Percentiles rank a stretch among this genome's conserved stretches.
These are phyloP conservation scores for Myrmophylax atrothorax DNA, from an alignment of 2,113 vertebrate species.

Conservation along the genomic window DNA sequence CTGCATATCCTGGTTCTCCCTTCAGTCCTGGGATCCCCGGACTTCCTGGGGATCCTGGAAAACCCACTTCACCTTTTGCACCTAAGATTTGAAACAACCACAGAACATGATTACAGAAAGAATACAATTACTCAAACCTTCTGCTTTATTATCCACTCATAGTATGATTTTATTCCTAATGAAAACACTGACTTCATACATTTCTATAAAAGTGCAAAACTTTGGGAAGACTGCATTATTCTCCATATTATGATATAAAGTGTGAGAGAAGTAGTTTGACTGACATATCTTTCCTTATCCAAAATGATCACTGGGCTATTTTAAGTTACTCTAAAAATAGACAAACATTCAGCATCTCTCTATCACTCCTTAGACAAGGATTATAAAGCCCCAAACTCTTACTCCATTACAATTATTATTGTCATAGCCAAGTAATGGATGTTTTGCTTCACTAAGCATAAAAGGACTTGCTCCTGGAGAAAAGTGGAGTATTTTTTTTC, in stretches of 20 bases:
- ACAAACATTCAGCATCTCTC: neutral
- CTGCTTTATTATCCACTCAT: neutral
- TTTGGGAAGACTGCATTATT: neutral
- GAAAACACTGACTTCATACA: neutral
- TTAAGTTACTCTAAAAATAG: neutral
- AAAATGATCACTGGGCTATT: neutral
- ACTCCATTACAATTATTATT: neutral
- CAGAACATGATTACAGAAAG: neutral
- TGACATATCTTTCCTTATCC: neutral
- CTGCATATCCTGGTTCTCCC: conserved; percentile 87
- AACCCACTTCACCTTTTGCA: conserved; percentile 86
- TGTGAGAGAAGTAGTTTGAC: neutral
- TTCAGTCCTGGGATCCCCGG: conserved; percentile 89
- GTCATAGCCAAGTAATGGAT: neutral
- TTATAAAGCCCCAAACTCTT: neutral
- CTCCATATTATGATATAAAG: neutral
- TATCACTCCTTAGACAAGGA: neutral
- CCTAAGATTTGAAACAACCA: conserved; percentile 72
- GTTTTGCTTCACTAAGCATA: neutral
- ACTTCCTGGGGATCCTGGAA: conserved; percentile 88
- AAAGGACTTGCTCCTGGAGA: neutral
- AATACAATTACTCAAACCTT: neutral
- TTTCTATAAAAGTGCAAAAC: neutral
- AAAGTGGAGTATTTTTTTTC: neutral
- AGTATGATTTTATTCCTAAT: neutral